Evolutionary conservation across 2,113 vertebrate genomes (phyloP), one percentile per base, ranked within the genome.

Genomic region (Anguilla rostrata): DNA sequence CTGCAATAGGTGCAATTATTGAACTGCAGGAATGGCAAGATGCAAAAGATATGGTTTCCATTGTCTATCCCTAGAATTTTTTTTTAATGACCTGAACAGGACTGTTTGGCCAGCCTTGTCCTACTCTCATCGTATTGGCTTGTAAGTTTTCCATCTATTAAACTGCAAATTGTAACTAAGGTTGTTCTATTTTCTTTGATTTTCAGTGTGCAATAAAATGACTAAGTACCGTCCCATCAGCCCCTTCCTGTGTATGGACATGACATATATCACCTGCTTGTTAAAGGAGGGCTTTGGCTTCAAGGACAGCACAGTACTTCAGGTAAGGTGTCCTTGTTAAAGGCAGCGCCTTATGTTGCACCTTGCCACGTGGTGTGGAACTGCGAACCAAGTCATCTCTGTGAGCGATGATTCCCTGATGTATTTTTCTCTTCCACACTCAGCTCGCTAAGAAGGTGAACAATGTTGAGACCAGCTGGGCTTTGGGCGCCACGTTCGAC

Each of bases 241-340:
- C 88, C 98, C 98, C 78, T 99, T 97, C 94, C 96, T 99, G 75
- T 99, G 98, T 94, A 99, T 99, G 98, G 98, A 99, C 91, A 97
- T 99, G 92, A 96, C 96, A 81, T 99, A 99, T 86, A 99, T 99
- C 94, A 97, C 98, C 20, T 97, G 96, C 92, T 95, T 99, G 92
- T 90, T 99, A 90, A 99, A 97, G 91, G 98, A 99, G 82, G 98
- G 98, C 22, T 99, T 99, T 90, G 98, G 98, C 92, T 99, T 99
- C 94, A 96, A 96, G 90, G 97, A 98, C 85, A 95, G 87, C 92
- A 99, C 98, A 0, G 87, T 97, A 87, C 92, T 99, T 91, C 96
- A 98, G 96, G 98, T 98, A 88, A 95, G 92, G 18, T 43, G 79
- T 87, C 63, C 34, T 39, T 78, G 56, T 26, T 49, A 18, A 29